Percentiles rank a stretch among this genome's conserved stretches.
phyloP scores from a whole-genome alignment of 2,888 invertebrate genomes.

The Iselma pallidipennis region DNA sequence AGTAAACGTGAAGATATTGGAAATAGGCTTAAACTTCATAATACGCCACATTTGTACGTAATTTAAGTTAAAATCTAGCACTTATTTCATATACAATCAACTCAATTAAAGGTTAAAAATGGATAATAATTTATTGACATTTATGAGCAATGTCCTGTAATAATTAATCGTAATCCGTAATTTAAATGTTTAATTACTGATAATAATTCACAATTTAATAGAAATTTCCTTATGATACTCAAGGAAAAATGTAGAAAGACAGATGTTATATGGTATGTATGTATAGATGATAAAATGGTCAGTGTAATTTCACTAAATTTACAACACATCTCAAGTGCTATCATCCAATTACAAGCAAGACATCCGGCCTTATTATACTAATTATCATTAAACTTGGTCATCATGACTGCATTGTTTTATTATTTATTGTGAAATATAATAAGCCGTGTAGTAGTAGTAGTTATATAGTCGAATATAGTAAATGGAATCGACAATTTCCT shows the following conservation, averaged over 20 bases:
- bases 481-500: background rate
- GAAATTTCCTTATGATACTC: too few relatives aligned
- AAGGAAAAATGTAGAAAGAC: too few relatives aligned
- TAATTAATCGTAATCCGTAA: background rate
- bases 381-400: conserved; percentile 29
- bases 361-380: conserved; percentile 36
- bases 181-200: background rate
- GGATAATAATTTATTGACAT: too few relatives aligned
- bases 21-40: too few relatives aligned
- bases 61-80: too few relatives aligned
- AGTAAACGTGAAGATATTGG: too few relatives aligned
- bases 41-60: too few relatives aligned
- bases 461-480: conserved; percentile 19
- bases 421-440: conserved; percentile 4
- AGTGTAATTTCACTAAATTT: conserved; percentile 6
- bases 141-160: background rate
- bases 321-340: conserved; percentile 25
- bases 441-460: background rate
- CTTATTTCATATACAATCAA: too few relatives aligned
- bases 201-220: too few relatives aligned
- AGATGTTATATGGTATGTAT: too few relatives aligned
- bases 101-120: background rate
- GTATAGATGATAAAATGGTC: background rate
- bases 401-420: conserved; percentile 9
- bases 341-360: conserved; percentile 38